phyloP scores from a whole-genome alignment of 1,140 invertebrate genomes.

The Trypoxylus dichotomus region DNA sequence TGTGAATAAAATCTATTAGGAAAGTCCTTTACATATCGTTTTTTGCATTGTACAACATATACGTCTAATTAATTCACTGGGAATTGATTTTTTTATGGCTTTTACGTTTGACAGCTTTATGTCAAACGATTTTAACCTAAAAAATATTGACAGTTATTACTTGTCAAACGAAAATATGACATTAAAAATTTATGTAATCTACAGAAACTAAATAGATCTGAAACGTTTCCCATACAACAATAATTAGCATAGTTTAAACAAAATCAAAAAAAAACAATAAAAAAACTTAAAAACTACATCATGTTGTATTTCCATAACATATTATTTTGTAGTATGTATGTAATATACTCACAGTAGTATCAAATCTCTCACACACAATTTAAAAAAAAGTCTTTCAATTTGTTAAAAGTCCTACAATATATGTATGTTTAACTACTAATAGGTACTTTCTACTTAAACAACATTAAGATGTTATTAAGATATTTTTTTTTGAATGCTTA shows the following conservation, averaged over 20 bases:
- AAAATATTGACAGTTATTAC: too few species aligned
- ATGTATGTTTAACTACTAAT: slow-evolving; percentile 34
- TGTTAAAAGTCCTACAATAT: slow-evolving; percentile 43
- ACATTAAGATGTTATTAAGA: slow-evolving; percentile 35
- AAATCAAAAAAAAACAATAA: slow-evolving; percentile 33
- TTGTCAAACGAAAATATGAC: too few species aligned
- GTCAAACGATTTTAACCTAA: too few species aligned
- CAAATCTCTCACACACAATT: slow-evolving; percentile 42
- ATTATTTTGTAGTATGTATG: slow-evolving; percentile 26
- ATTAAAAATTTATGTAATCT: too few species aligned
- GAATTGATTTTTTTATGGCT: too few species aligned
- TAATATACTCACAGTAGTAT: slow-evolving; percentile 38
- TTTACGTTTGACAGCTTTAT: too few species aligned
- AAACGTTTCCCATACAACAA: background rate
- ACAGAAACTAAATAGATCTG: background rate
- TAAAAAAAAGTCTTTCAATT: slow-evolving; percentile 45
- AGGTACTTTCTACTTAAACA: slow-evolving; percentile 35
- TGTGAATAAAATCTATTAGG: background rate
- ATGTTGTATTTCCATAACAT: slow-evolving; percentile 29
- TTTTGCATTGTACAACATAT: background rate
- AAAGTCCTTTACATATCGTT: background rate
- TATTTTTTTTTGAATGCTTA: slow-evolving; percentile 32
- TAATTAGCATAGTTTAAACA: slow-evolving; percentile 35
- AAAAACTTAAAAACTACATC: slow-evolving; percentile 26
- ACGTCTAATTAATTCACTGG: too few species aligned